A percentile compares a stretch with the other conserved stretches of the same genome.
These are phyloP conservation scores for Seriola dumerili DNA, from an alignment of 2,113 vertebrate genomes.

Conservation along the genomic window DNA sequence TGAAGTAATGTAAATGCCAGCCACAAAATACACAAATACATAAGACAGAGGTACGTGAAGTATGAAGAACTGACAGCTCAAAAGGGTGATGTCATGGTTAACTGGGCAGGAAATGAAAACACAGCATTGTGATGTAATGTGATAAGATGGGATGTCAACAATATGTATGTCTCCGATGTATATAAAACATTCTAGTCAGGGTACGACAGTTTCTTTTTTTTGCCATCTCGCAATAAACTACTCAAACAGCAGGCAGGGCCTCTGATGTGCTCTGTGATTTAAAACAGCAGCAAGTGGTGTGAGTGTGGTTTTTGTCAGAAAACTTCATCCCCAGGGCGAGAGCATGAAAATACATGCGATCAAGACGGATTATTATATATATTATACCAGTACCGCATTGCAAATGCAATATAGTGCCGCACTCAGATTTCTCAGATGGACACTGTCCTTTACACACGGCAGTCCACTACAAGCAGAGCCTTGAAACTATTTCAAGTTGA, in stretches of 20 bases:
- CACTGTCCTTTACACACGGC: slow-evolving; percentile 18
- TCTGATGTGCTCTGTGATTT: slow-evolving; percentile 39
- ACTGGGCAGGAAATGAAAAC: slow-evolving; percentile 34
- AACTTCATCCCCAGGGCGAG: slow-evolving; percentile 31
- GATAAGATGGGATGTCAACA: slow-evolving; percentile 19
- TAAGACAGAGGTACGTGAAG: neutral
- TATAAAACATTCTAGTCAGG: neutral
- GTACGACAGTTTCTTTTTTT: slow-evolving; percentile 40
- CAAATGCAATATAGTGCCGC: slow-evolving; percentile 36
- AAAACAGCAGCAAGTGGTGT: slow-evolving; percentile 42
- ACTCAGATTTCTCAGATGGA: slow-evolving; percentile 31
- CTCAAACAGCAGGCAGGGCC: slow-evolving; percentile 3
- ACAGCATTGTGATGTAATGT: slow-evolving; percentile 10
- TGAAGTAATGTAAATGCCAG: slow-evolving; percentile 32
- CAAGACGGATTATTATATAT: slow-evolving; percentile 14
- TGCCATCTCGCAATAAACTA: slow-evolving; percentile 16
- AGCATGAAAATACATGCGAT: slow-evolving; percentile 33
- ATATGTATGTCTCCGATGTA: neutral
- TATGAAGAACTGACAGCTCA: slow-evolving; percentile 16
- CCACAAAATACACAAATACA: slow-evolving; percentile 11
- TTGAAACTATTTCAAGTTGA: slow-evolving; percentile 35
- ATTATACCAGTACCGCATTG: slow-evolving; percentile 26
- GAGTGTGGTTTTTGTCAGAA: slow-evolving; percentile 55
- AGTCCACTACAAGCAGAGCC: slow-evolving; percentile 22
- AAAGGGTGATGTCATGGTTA: slow-evolving; percentile 29